A percentile compares a stretch with the other conserved stretches of the same genome.
Evolutionary conservation across 2,888 invertebrate species (phyloP).

Genomic region (Eudemis profundana): DNA sequence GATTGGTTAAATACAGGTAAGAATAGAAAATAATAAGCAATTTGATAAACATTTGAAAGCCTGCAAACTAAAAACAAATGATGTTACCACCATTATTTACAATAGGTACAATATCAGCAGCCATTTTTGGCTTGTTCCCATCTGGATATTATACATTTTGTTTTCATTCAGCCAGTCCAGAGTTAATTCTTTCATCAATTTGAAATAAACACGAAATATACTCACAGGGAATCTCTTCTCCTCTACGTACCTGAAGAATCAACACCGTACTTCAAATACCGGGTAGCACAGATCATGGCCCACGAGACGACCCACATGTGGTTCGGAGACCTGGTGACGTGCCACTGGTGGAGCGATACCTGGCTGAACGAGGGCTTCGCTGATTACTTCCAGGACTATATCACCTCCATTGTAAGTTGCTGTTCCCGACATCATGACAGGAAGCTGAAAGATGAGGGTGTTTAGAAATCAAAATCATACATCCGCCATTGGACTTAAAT

Average conservation of each 20-base stretch:
- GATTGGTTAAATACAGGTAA: slow-evolving; percentile 92
- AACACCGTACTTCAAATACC: slow-evolving; percentile 79
- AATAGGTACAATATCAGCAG: too few relatives aligned
- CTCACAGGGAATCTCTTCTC: slow-evolving; percentile 69
- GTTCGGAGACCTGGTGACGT: slow-evolving; percentile 92
- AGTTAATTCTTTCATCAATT: too few relatives aligned
- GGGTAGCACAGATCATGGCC: slow-evolving; percentile 86
- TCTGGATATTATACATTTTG: too few relatives aligned
- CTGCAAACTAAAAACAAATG: too few relatives aligned
- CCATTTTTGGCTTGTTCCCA: too few relatives aligned
- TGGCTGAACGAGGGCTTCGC: slow-evolving; percentile 91
- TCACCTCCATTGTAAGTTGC: slow-evolving; percentile 63
- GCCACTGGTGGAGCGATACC: slow-evolving; percentile 90
- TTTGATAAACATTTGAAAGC: too few relatives aligned
- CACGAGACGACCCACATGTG: slow-evolving; percentile 94
- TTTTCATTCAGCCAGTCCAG: too few relatives aligned
- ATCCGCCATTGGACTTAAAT: too few relatives aligned
- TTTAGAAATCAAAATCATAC: too few relatives aligned
- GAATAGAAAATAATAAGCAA: too few relatives aligned
- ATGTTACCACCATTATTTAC: too few relatives aligned
- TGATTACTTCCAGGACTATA: slow-evolving; percentile 90
- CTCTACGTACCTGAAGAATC: slow-evolving; percentile 79
- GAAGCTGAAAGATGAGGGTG: too few relatives aligned
- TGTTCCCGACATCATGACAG: not conserved
- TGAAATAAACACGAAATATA: not conserved